A percentile compares a stretch with the other conserved stretches of the same genome.
phyloP scores from a whole-genome alignment of 2,888 invertebrate genomes.

The Chymomyza caudatula region DNA sequence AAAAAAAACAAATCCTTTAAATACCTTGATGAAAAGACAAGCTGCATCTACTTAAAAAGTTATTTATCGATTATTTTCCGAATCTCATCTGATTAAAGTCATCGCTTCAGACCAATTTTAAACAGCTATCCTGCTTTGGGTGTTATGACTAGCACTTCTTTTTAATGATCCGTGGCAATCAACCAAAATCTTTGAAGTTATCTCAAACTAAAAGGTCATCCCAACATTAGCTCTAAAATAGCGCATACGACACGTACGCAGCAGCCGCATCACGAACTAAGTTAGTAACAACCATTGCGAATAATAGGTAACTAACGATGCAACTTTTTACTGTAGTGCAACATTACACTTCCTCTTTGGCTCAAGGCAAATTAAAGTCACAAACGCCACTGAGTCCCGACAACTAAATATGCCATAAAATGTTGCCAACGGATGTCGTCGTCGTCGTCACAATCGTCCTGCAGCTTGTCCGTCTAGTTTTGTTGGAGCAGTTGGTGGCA shows the following conservation, averaged over 20 bases:
- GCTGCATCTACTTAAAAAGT: too few species aligned
- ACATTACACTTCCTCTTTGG: slow-evolving; percentile 14
- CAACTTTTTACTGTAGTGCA: slow-evolving; percentile 15
- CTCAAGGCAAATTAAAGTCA: slow-evolving; percentile 51
- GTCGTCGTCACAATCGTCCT: slow-evolving; percentile 12
- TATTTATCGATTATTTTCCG: too few species aligned
- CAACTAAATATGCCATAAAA: slow-evolving; percentile 56
- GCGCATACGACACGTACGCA: not conserved
- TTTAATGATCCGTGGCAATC: too few species aligned
- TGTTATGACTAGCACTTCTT: too few species aligned
- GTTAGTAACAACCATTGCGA: not conserved
- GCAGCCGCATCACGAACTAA: not conserved
- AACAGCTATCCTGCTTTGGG: too few species aligned
- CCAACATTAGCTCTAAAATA: not conserved
- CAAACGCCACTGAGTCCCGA: slow-evolving; percentile 14
- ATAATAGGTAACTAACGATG: slow-evolving; percentile 29
- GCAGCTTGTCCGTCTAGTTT: not conserved
- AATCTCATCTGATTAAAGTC: too few species aligned
- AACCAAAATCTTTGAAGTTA: too few species aligned
- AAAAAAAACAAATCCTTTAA: too few species aligned
- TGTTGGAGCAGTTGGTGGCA: not conserved
- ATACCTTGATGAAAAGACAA: too few species aligned
- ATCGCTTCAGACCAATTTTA: too few species aligned
- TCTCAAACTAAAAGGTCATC: too few species aligned
- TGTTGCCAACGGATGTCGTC: slow-evolving; percentile 51